These are phyloP conservation scores for Eristalis intricaria DNA, from an alignment of 2,888 invertebrate species.

Conservation along the genomic window DNA sequence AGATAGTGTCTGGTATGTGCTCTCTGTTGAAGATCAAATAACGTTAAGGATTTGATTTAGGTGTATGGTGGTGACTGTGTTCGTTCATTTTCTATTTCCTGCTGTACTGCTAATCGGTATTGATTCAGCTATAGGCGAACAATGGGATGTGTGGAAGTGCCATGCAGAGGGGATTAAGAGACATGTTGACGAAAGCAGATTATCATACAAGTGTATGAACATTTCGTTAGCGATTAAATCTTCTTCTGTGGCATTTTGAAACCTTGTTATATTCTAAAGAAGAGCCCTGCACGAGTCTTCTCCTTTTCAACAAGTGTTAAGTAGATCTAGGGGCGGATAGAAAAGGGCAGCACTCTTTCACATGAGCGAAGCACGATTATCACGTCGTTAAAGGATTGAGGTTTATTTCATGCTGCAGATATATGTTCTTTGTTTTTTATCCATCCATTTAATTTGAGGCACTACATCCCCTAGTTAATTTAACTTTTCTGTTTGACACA, in stretches of 20 bases:
- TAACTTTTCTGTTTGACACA: conserved; percentile 57
- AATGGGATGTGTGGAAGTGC: conserved; percentile 5
- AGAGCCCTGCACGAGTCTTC: neutral
- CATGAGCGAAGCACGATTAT: neutral
- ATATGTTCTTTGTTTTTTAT: neutral
- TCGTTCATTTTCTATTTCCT: conserved; percentile 42
- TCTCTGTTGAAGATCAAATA: conserved; percentile 50
- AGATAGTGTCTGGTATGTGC: conserved; percentile 42
- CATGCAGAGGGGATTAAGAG: conserved; percentile 11
- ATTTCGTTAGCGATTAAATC: conserved; percentile 36
- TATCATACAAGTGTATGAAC: conserved; percentile 10
- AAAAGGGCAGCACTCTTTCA: neutral
- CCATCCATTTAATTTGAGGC: conserved; percentile 33
- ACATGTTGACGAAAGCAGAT: conserved; percentile 13
- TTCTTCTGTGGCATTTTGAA: conserved; percentile 29
- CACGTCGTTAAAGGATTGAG: neutral
- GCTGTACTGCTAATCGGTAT: conserved; percentile 44
- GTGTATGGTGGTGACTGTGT: conserved; percentile 44
- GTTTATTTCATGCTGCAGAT: neutral
- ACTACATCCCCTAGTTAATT: conserved; percentile 48
- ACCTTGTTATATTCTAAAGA: conserved; percentile 5
- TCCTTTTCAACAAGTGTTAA: conserved; percentile 41
- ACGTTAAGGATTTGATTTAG: conserved; percentile 52
- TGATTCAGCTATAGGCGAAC: conserved; percentile 53
- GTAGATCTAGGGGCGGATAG: neutral